Evolutionary conservation across 2,113 vertebrate genomes (phyloP), one percentile per base, ranked within the genome.

Genomic region (Noturus placidus): DNA sequence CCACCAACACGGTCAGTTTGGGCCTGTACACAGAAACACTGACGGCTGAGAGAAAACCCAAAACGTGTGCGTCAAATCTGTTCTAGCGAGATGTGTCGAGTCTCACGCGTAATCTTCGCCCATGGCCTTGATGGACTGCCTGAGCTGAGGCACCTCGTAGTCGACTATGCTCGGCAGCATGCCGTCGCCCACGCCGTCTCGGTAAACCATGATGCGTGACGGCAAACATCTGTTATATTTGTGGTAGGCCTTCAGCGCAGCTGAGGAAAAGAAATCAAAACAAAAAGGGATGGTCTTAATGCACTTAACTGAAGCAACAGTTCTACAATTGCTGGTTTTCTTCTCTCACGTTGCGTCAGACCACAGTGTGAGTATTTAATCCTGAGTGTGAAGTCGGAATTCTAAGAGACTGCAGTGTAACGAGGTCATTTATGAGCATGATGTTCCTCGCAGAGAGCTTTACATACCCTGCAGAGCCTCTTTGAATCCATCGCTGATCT

Each of bases 161-260:
- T 92, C 95, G 57, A 99, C 97, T 76, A 99, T 89, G 0, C 95
- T 96, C 78, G 96, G 93, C 17, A 99, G 94, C 25, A 98, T 97
- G 9, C 98, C 98, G 0, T 99, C 98, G 1, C 98, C 98, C 7
- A 99, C 98, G 0, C 98, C 98, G 30, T 99, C 98, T 4, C 98
- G 94, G 88, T 97, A 99, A 88, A 99, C 96, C 0, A 99, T 93
- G 87, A 99, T 96, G 11, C 98, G 97, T 22, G 95, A 94, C 0
- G 98, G 98, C 89, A 99, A 94, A 88, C 91, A 93, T 4, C 91
- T 92, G 59, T 99, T 99, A 92, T 94, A 94, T 69, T 93, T 96
- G 42, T 92, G 90, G 93, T 97, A 99, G 0, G 95, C 93, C 83
- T 95, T 95, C 2, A 99, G 92, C 0, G 97, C 97, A 84, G 88